Evolutionary conservation across 2,888 invertebrate species (phyloP).

Genomic region (Thelaira solivaga): DNA sequence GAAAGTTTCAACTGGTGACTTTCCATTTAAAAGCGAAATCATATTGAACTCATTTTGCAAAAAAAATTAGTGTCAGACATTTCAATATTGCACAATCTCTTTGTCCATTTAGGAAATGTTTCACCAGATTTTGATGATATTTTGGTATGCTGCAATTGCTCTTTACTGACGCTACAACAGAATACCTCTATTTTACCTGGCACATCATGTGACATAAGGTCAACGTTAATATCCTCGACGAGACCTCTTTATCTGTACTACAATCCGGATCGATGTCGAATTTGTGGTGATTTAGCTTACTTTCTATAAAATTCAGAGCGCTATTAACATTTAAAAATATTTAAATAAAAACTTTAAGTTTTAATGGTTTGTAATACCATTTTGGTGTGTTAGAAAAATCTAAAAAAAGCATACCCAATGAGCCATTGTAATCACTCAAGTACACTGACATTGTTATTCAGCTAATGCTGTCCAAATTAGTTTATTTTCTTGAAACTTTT

Average conservation of each 20-base stretch:
- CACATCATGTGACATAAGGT: constrained; percentile 28
- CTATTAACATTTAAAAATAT: no score
- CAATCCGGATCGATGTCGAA: constrained; percentile 25
- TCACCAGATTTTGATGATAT: not conserved
- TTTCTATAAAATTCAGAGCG: not conserved
- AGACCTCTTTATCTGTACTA: constrained; percentile 34
- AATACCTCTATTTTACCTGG: constrained; percentile 39
- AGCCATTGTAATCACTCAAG: no score
- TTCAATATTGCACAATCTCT: not conserved
- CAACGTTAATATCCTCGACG: constrained; percentile 7
- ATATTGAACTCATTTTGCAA: not conserved
- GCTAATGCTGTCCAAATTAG: no score
- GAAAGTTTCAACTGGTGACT: constrained; percentile 14
- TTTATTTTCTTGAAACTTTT: no score
- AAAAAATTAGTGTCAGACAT: not conserved
- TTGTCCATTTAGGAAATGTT: constrained; percentile 4
- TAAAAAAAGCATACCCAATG: no score
- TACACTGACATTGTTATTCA: no score
- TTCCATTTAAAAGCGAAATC: not conserved
- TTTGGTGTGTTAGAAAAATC: no score
- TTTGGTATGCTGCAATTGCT: constrained; percentile 5
- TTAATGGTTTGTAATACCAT: not conserved
- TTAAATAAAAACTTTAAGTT: no score
- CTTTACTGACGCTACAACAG: constrained; percentile 14
- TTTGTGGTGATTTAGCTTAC: not conserved